A percentile compares a stretch with the other conserved stretches of the same genome.
Conservation (phyloP, 2,888 invertebrate species). For the Ischnura elegans region DNA sequence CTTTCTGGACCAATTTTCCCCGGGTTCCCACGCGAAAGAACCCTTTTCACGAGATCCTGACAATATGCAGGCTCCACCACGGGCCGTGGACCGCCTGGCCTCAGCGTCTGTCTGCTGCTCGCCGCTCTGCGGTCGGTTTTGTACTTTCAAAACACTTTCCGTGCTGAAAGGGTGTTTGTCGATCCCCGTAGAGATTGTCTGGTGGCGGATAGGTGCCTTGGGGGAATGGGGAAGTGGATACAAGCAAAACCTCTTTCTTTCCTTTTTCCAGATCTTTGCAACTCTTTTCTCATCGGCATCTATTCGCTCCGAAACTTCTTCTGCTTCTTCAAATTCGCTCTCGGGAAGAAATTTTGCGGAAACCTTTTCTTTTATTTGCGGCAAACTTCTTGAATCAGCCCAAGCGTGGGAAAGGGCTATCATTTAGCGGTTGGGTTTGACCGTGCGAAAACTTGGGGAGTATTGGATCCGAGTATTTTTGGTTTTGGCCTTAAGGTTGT, state of each 20-base stretch:
- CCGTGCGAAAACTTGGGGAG: too few species aligned
- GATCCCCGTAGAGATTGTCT: not conserved
- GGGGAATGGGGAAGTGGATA: not conserved
- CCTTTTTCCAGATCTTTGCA: not conserved
- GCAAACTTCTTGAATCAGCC: not conserved
- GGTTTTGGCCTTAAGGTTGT: too few species aligned
- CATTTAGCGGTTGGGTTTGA: too few species aligned
- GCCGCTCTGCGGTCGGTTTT: not conserved
- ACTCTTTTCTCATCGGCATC: not conserved
- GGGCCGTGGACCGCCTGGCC: not conserved
- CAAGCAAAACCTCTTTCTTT: constrained; percentile 20
- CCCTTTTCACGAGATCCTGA: not conserved
- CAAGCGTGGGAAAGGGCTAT: too few species aligned
- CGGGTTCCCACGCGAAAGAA: not conserved
- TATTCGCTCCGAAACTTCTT: not conserved
- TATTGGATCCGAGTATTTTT: too few species aligned
- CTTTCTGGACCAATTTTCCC: not conserved
- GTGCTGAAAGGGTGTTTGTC: constrained; percentile 19
- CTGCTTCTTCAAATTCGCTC: not conserved
- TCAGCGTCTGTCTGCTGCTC: too few species aligned
- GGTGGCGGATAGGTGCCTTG: not conserved
- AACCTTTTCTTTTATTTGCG: not conserved
- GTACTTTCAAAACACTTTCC: not conserved
- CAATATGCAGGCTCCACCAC: not conserved
- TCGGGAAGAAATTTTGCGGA: not conserved